Evolutionary conservation across 64 coral and sea anemone genomes (phyloP).

Genomic region (Acropora tenuis): DNA sequence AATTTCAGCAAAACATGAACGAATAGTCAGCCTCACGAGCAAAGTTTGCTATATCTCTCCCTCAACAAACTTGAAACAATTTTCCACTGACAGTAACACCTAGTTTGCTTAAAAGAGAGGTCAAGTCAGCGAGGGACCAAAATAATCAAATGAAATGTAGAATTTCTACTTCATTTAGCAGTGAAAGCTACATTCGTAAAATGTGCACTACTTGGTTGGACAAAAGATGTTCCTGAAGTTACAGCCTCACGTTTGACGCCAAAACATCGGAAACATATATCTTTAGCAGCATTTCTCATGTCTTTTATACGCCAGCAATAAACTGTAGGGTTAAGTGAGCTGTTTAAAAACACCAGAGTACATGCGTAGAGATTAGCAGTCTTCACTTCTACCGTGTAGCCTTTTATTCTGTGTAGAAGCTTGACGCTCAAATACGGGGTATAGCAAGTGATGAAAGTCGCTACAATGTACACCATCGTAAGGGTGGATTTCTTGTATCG

Average conservation of each 20-base stretch:
- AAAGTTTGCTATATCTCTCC: too few relatives aligned
- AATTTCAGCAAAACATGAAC: too few relatives aligned
- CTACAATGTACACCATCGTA: slow-evolving; percentile 69
- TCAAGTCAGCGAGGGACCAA: too few relatives aligned
- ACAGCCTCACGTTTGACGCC: background rate
- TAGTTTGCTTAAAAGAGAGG: too few relatives aligned
- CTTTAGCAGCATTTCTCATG: slow-evolving; percentile 42
- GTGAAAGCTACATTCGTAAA: background rate
- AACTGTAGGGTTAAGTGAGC: slow-evolving; percentile 64
- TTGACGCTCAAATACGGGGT: slow-evolving; percentile 59
- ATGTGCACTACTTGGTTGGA: background rate
- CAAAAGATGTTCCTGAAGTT: background rate
- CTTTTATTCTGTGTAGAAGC: slow-evolving; percentile 18
- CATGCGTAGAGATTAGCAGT: slow-evolving; percentile 28
- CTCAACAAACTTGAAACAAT: too few relatives aligned
- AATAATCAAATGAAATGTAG: too few relatives aligned
- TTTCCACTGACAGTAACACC: too few relatives aligned
- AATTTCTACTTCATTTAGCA: background rate
- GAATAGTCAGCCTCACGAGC: too few relatives aligned
- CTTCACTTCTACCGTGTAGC: background rate
- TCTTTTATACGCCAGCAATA: slow-evolving; percentile 72
- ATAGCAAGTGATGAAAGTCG: slow-evolving; percentile 57
- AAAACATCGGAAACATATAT: background rate
- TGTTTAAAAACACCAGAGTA: slow-evolving; percentile 49
- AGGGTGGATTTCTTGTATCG: slow-evolving; percentile 67